Evolutionary conservation across 2,797 vertebrate species (phyloP).

Genomic region (Columba guinea): DNA sequence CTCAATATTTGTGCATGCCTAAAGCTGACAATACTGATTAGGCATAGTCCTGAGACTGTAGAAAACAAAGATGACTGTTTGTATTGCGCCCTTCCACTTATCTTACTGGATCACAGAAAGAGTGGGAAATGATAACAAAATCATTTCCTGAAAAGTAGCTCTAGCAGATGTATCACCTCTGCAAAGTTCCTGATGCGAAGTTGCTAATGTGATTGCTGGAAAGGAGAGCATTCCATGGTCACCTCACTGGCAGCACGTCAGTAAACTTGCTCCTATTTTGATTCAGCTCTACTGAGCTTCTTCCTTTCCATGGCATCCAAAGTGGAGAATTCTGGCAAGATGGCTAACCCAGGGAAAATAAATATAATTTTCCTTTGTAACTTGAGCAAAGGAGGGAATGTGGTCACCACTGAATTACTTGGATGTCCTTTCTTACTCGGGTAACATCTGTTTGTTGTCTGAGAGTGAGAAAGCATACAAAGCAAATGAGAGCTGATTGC

Average conservation of each 20-base stretch:
- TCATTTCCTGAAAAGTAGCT: not conserved
- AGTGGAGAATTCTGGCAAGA: not conserved
- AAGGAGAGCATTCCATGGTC: not conserved
- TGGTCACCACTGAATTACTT: not conserved
- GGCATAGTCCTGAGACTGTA: not conserved
- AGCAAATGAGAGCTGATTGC: not conserved
- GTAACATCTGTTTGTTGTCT: not conserved
- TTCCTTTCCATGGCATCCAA: not conserved
- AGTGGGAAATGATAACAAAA: not conserved
- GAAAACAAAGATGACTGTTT: not conserved
- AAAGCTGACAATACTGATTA: not conserved
- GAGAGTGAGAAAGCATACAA: not conserved
- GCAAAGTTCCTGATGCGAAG: not conserved
- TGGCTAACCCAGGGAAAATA: not conserved
- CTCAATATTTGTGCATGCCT: not conserved
- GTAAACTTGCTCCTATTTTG: rapidly evolving
- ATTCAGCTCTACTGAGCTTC: not conserved
- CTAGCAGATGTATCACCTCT: not conserved
- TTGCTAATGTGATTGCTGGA: not conserved
- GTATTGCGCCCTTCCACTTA: not conserved
- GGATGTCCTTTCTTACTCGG: not conserved
- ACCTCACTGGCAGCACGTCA: not conserved
- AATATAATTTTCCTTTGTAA: not conserved
- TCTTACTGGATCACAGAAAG: not conserved
- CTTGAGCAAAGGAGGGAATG: not conserved